Conservation (phyloP, 2,797 vertebrate genomes). For the Lithobates pipiens region DNA sequence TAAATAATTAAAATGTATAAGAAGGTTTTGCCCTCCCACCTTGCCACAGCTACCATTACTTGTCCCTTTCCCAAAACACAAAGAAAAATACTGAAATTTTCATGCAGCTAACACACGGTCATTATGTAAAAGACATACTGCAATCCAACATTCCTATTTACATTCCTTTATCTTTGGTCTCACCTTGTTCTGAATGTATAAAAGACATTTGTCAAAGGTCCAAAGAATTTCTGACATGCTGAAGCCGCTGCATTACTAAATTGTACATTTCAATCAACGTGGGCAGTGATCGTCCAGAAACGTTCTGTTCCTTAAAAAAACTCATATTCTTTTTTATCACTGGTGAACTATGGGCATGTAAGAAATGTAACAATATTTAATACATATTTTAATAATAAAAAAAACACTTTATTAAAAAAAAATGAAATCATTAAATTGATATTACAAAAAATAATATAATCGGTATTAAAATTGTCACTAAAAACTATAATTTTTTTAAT, state of each 20-base stretch:
- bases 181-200: conserved; percentile 29
- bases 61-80: conserved; percentile 21
- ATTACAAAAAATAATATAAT: too few species aligned
- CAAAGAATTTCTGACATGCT: not conserved
- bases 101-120: conserved; percentile 5
- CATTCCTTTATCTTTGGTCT: conserved; percentile 11
- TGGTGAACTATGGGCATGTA: too few species aligned
- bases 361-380: too few species aligned
- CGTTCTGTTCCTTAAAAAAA: too few species aligned
- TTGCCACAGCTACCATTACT: conserved; percentile 57
- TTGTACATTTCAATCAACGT: too few species aligned
- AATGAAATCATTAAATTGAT: too few species aligned
- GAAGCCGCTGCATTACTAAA: not conserved
- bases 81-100: not conserved
- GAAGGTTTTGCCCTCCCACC: conserved; percentile 66
- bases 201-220: conserved; percentile 15
- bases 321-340: too few species aligned
- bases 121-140: not conserved
- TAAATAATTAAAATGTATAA: conserved; percentile 70
- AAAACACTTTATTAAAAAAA: too few species aligned
- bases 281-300: too few species aligned
- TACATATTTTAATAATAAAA: too few species aligned
- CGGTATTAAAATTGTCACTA: too few species aligned
- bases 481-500: too few species aligned
- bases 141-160: conserved; percentile 13